Conservation (phyloP, 2,113 vertebrate genomes). For the Neotoma lepida region DNA sequence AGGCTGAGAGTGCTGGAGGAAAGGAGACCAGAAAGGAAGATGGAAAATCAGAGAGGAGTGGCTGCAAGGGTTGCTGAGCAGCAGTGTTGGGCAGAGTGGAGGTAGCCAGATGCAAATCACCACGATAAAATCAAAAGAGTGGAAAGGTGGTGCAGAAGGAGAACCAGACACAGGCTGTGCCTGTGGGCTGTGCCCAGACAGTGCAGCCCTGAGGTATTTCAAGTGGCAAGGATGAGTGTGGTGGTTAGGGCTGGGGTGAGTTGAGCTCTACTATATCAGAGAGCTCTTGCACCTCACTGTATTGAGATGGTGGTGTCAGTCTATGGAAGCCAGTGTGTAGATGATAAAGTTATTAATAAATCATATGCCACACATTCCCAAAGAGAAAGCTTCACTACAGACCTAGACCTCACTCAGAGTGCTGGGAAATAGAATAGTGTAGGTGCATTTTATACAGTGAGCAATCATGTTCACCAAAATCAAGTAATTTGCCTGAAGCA, state of each 20-base stretch:
- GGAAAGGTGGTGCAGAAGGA: fast-evolving
- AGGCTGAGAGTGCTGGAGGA: not conserved
- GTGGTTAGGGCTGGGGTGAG: not conserved
- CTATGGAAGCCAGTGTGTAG: not conserved
- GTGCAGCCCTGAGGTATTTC: not conserved
- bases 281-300: not conserved
- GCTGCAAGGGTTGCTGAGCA: not conserved
- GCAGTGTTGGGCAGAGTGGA: not conserved
- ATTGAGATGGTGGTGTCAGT: not conserved
- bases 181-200: not conserved
- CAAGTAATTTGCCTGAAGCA: slow-evolving; percentile 8
- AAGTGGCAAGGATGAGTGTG: not conserved
- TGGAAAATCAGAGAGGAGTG: not conserved
- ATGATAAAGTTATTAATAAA: not conserved
- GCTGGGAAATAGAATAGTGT: not conserved
- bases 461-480: not conserved
- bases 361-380: not conserved
- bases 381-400: slow-evolving; percentile 10
- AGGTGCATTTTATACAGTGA: not conserved
- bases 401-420: not conserved
- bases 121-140: not conserved
- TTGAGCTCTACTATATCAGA: not conserved
- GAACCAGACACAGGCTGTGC: not conserved
- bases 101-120: not conserved
- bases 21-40: not conserved